These are phyloP conservation scores for Anser cygnoides DNA, from an alignment of 2,113 vertebrate genomes.

Conservation along the genomic window DNA sequence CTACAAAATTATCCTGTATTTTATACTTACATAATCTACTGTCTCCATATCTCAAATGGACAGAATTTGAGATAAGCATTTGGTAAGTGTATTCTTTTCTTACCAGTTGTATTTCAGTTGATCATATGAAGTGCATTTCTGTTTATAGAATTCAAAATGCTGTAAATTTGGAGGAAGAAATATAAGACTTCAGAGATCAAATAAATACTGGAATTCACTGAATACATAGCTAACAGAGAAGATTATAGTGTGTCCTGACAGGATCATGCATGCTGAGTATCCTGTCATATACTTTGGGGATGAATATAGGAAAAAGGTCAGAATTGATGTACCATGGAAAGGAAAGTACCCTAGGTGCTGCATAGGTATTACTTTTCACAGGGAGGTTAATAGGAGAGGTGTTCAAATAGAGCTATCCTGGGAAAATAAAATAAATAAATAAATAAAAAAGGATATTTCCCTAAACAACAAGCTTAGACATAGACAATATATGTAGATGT, in stretches of 20 bases:
- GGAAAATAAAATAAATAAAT: too few relatives aligned
- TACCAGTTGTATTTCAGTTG: not conserved
- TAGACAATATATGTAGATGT: not conserved
- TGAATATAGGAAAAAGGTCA: conserved; percentile 5
- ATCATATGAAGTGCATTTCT: not conserved
- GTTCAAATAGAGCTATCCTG: not conserved
- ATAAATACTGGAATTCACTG: not conserved
- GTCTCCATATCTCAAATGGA: not conserved
- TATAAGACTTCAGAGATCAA: not conserved
- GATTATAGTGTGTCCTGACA: not conserved
- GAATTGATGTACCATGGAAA: not conserved
- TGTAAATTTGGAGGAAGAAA: not conserved
- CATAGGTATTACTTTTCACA: not conserved
- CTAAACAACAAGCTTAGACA: not conserved
- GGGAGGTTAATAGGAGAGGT: not conserved
- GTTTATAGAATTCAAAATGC: not conserved
- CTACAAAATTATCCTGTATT: not conserved
- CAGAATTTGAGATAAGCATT: not conserved
- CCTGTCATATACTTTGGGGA: not conserved
- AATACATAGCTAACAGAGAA: not conserved
- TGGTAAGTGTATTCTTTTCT: not conserved
- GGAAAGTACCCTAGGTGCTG: not conserved
- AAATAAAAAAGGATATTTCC: not conserved
- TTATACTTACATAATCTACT: not conserved
- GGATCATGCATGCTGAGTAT: not conserved